phyloP scores from a whole-genome alignment of 64 coral and sea anemone genomes.

The Montipora efflorescens region DNA sequence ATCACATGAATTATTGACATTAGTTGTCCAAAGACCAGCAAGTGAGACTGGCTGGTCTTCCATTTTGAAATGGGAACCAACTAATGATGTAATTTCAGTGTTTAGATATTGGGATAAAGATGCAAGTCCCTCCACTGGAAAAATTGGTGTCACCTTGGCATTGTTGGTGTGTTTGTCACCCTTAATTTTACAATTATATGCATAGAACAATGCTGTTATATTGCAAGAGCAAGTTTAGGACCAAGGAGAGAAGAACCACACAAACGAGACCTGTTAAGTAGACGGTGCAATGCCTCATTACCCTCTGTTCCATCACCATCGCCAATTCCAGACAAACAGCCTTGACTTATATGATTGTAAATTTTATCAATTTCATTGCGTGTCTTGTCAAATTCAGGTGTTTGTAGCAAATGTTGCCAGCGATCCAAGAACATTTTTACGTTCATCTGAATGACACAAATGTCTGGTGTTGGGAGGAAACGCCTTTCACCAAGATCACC shows the following conservation, averaged over 20 bases:
- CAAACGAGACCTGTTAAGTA: slow-evolving; percentile 1
- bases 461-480: slow-evolving; percentile 15
- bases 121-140: neutral
- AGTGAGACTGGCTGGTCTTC: neutral
- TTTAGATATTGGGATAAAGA: neutral
- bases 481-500: neutral
- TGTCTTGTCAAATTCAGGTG: neutral
- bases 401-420: slow-evolving; percentile 23
- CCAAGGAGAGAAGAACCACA: neutral
- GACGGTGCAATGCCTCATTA: neutral
- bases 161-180: neutral
- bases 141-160: slow-evolving; percentile 12
- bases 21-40: too few relatives aligned
- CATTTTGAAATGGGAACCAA: neutral
- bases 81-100: neutral
- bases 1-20: too few relatives aligned
- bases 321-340: neutral
- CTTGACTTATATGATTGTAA: slow-evolving; percentile 2
- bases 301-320: neutral
- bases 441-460: slow-evolving; percentile 60
- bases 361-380: neutral
- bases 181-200: neutral
- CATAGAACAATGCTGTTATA: neutral
- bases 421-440: slow-evolving; percentile 47
- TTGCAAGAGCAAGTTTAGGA: neutral